Percentiles rank a stretch among this genome's conserved stretches.
Evolutionary conservation across 2,888 invertebrate species (phyloP).

Genomic region (Dastarcus helophoroides): DNA sequence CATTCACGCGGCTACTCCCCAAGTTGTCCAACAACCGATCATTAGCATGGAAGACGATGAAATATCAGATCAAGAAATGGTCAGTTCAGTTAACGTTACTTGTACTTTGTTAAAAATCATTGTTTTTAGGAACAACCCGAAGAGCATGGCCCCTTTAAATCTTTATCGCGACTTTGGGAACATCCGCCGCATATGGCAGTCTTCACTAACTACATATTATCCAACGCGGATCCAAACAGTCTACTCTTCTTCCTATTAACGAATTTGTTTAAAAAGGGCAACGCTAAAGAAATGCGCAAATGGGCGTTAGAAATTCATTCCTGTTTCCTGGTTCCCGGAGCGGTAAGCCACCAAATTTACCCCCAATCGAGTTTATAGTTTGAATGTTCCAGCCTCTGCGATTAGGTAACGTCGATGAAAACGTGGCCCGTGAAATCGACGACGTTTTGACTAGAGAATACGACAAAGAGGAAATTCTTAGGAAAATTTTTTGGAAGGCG

Average conservation of each 20-base stretch:
- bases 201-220: slow-evolving; percentile 82
- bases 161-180: slow-evolving; percentile 67
- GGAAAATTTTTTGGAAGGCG: slow-evolving; percentile 83
- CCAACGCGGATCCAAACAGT: slow-evolving; percentile 62
- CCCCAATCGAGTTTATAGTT: no score
- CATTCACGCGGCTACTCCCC: slow-evolving; percentile 34
- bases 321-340: slow-evolving; percentile 83
- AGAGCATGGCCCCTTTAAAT: slow-evolving; percentile 83
- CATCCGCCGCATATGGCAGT: slow-evolving; percentile 88
- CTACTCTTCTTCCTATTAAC: slow-evolving; percentile 78
- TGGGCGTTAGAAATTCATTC: slow-evolving; percentile 99
- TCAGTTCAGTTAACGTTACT: slow-evolving; percentile 32
- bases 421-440: slow-evolving; percentile 81
- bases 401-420: slow-evolving; percentile 71
- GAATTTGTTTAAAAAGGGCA: slow-evolving; percentile 77
- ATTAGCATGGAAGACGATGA: slow-evolving; percentile 96
- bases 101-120: slow-evolving; percentile 8
- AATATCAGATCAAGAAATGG: slow-evolving; percentile 74
- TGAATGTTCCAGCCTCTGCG: slow-evolving; percentile 57
- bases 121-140: slow-evolving; percentile 57
- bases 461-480: slow-evolving; percentile 81
- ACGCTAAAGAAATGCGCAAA: slow-evolving; percentile 82
- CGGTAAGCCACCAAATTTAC: no score
- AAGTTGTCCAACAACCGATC: slow-evolving; percentile 59
- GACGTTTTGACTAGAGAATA: slow-evolving; percentile 71